phyloP scores from a whole-genome alignment of 2,888 invertebrate genomes.

The Diploptera punctata region DNA sequence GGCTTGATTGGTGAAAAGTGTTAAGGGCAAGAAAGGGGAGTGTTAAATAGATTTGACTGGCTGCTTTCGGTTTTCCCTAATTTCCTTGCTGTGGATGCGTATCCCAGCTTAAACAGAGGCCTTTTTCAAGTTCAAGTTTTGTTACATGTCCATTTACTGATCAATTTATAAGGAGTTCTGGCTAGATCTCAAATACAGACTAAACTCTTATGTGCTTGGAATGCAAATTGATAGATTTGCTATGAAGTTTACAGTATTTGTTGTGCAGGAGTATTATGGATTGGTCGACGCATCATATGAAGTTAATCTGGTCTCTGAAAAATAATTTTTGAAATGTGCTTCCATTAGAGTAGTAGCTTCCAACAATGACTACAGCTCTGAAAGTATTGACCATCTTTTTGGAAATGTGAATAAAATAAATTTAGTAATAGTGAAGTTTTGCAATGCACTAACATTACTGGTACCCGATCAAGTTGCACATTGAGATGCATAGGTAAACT shows the following conservation, averaged over 20 bases:
- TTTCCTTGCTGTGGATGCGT: conserved; percentile 16
- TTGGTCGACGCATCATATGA: not conserved
- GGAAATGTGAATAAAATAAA: not conserved
- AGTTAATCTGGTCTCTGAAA: not conserved
- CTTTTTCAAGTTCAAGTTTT: conserved; percentile 18
- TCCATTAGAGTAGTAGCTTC: conserved; percentile 42
- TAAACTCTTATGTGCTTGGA: not conserved
- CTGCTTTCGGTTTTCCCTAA: conserved; percentile 29
- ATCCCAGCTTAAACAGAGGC: conserved; percentile 17
- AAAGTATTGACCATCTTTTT: conserved; percentile 13
- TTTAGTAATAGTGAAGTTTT: conserved; percentile 17
- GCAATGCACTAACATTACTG: conserved; percentile 11
- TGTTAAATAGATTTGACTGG: conserved; percentile 28
- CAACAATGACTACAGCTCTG: conserved; percentile 30
- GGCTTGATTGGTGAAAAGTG: conserved; percentile 30
- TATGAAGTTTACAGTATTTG: not conserved
- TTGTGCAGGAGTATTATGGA: not conserved
- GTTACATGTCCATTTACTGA: conserved; percentile 23
- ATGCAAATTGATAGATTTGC: not conserved
- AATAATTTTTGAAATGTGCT: conserved; percentile 40
- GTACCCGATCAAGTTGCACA: conserved; percentile 25
- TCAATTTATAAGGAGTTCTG: conserved; percentile 19
- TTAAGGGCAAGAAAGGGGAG: conserved; percentile 27
- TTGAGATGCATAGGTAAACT: not conserved
- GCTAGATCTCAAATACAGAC: not conserved